phyloP scores from a whole-genome alignment of 2,113 vertebrate genomes.

The Pseudorasbora parva region DNA sequence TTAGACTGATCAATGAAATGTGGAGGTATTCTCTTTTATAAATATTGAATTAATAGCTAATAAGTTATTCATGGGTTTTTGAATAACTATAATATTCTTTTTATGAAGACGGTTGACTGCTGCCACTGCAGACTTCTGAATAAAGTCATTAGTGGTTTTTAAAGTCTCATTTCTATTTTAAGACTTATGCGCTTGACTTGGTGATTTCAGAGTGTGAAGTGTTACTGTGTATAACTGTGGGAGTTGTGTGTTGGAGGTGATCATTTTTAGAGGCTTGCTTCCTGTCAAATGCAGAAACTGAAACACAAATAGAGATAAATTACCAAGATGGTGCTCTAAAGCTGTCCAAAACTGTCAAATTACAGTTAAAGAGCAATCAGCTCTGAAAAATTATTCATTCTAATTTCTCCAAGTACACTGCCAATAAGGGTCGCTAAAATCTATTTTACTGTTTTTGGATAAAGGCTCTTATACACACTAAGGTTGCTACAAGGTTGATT shows the following conservation, averaged over 20 bases:
- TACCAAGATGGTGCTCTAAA: not conserved
- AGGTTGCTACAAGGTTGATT: not conserved
- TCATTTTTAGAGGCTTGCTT: not conserved
- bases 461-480: not conserved
- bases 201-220: not conserved
- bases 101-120: not conserved
- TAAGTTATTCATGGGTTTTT: slow-evolving; percentile 1
- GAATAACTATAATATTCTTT: not conserved
- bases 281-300: slow-evolving; percentile 1
- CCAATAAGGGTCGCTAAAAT: not conserved
- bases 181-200: not conserved
- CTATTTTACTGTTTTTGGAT: not conserved
- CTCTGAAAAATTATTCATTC: not conserved
- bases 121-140: not conserved
- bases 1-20: not conserved
- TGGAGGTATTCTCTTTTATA: not conserved
- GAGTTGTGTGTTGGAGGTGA: not conserved
- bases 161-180: not conserved
- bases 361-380: not conserved
- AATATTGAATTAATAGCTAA: not conserved
- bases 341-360: not conserved
- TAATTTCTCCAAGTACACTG: not conserved
- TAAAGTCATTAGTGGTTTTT: not conserved
- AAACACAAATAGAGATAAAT: not conserved
- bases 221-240: not conserved